Evolutionary conservation across 1,140 invertebrate genomes (phyloP).

Genomic region (Sycophila sp.): DNA sequence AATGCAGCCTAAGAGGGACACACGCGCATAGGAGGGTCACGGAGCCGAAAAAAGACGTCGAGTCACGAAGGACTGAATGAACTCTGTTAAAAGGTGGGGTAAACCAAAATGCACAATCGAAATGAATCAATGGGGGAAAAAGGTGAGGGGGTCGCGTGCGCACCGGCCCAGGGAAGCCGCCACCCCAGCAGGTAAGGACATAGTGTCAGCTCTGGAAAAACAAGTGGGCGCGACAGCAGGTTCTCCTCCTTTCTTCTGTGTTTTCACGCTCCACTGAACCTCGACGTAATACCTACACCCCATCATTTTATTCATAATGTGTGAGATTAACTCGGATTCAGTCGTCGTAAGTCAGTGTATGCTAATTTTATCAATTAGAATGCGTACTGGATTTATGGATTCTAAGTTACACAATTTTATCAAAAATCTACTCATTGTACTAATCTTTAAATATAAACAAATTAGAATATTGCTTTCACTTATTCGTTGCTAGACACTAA

Average conservation of each 20-base stretch:
- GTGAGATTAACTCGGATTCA: neutral
- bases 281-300: neutral
- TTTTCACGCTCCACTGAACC: neutral
- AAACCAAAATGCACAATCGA: too few species aligned
- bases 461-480: too few species aligned
- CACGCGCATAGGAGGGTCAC: neutral
- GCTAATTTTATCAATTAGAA: too few species aligned
- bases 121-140: too few species aligned
- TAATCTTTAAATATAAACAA: too few species aligned
- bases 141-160: neutral
- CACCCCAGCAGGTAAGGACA: conserved; percentile 27
- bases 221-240: conserved; percentile 31
- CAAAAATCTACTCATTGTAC: too few species aligned
- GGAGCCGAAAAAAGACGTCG: neutral
- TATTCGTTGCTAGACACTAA: too few species aligned
- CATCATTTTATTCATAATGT: too few species aligned
- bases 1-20: conserved; percentile 4
- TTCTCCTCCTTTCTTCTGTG: neutral
- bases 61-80: conserved; percentile 18
- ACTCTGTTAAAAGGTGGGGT: too few species aligned
- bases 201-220: conserved; percentile 26
- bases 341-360: neutral
- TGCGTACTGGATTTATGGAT: too few species aligned
- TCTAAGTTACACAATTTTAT: too few species aligned
- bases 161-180: neutral